Conservation (phyloP, 2,113 vertebrate species). For the Reinhardtius hippoglossoides region DNA sequence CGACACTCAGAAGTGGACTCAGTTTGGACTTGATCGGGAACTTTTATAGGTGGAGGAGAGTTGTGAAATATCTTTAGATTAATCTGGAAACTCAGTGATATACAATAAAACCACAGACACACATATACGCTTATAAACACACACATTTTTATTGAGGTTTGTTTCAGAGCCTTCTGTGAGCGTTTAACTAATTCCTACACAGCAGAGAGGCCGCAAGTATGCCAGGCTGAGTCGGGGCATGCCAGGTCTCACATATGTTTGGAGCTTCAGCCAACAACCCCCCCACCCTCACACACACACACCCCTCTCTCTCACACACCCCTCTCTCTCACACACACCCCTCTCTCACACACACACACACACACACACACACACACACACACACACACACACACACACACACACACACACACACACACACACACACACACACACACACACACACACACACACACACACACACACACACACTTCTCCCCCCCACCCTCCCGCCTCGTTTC, state of each 20-base stretch:
- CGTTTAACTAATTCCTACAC: conserved; percentile 38
- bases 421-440: too few relatives aligned
- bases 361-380: too few relatives aligned
- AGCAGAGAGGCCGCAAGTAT: background rate
- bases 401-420: too few relatives aligned
- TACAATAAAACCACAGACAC: background rate
- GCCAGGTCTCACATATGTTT: conserved; percentile 50
- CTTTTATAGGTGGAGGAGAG: background rate
- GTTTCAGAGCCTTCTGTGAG: background rate
- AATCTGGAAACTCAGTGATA: background rate
- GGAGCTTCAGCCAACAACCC: conserved; percentile 28
- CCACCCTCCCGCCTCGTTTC: background rate
- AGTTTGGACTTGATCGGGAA: background rate
- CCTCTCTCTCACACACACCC: background rate
- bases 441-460: too few relatives aligned
- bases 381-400: too few relatives aligned
- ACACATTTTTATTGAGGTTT: conserved; percentile 9
- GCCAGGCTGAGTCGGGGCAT: conserved; percentile 16
- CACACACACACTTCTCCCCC: background rate
- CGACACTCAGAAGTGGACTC: background rate
- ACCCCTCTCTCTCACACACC: too few relatives aligned
- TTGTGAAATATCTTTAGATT: background rate
- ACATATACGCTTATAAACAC: background rate
- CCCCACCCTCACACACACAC: too few relatives aligned
- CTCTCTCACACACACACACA: too few relatives aligned